Evolutionary conservation across 2,888 invertebrate species (phyloP).

Genomic region (Ennomos erosarius): DNA sequence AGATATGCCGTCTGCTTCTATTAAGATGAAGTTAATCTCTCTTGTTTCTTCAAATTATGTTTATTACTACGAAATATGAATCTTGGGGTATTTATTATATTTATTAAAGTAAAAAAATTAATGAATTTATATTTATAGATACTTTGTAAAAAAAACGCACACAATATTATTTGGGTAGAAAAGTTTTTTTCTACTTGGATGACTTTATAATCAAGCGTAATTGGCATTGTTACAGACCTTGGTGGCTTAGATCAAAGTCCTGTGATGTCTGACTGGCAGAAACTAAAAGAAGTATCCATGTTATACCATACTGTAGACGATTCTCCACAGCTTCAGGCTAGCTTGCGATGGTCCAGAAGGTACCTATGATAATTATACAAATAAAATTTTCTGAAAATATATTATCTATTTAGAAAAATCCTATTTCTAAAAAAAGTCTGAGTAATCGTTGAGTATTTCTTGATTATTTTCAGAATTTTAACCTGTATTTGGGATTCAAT

Average conservation of each 20-base stretch:
- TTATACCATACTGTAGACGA: slow-evolving; percentile 88
- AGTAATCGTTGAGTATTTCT: background rate
- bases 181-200: background rate
- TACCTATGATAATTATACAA: slow-evolving; percentile 39
- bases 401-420: too few relatives aligned
- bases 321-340: slow-evolving; percentile 90
- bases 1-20: too few relatives aligned
- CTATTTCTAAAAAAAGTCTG: too few relatives aligned
- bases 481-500: slow-evolving; percentile 97
- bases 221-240: slow-evolving; percentile 84
- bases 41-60: too few relatives aligned
- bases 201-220: background rate
- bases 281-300: slow-evolving; percentile 91
- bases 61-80: too few relatives aligned
- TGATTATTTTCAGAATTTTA: slow-evolving; percentile 85
- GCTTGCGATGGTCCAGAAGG: slow-evolving; percentile 90
- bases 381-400: background rate
- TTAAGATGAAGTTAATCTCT: too few relatives aligned
- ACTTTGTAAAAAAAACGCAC: too few relatives aligned
- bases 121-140: too few relatives aligned
- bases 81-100: too few relatives aligned
- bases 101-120: too few relatives aligned
- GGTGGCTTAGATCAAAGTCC: slow-evolving; percentile 94
- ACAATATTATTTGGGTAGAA: too few relatives aligned
- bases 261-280: slow-evolving; percentile 94